Evolutionary conservation across 1,140 invertebrate species (phyloP).

Genomic region (Aphidius ervi): DNA sequence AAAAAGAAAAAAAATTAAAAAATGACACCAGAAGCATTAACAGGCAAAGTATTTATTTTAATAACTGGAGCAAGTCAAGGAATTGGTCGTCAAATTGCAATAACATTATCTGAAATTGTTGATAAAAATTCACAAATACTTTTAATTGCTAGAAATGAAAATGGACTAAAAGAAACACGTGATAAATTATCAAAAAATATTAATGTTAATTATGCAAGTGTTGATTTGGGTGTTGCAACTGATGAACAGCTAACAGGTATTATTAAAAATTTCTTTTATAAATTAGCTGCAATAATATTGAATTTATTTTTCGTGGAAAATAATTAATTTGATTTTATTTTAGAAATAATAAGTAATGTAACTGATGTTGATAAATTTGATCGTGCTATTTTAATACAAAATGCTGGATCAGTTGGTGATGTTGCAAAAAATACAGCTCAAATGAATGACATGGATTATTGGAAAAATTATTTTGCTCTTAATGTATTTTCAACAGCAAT

Average conservation of each 20-base stretch:
- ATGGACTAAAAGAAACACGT: constrained; percentile 61
- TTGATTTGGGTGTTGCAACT: constrained; percentile 58
- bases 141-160: constrained; percentile 69
- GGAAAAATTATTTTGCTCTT: constrained; percentile 67
- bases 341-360: constrained; percentile 49
- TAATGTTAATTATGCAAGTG: constrained; percentile 52
- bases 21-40: constrained; percentile 38
- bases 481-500: constrained; percentile 77
- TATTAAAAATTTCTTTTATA: background rate
- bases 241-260: constrained; percentile 50
- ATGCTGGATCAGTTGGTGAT: constrained; percentile 84
- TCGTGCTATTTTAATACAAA: constrained; percentile 77
- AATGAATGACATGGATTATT: constrained; percentile 58
- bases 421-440: constrained; percentile 59
- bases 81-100: constrained; percentile 74
- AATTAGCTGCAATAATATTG: background rate
- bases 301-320: background rate
- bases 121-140: constrained; percentile 65
- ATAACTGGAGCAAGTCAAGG: constrained; percentile 86
- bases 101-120: constrained; percentile 63
- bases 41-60: constrained; percentile 56
- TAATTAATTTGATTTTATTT: constrained; percentile 17
- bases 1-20: constrained; percentile 1
- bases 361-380: constrained; percentile 57
- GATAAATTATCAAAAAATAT: constrained; percentile 49